phyloP scores from a whole-genome alignment of 92 coral and sea anemone genomes.

The Umimayanthus kanabou region DNA sequence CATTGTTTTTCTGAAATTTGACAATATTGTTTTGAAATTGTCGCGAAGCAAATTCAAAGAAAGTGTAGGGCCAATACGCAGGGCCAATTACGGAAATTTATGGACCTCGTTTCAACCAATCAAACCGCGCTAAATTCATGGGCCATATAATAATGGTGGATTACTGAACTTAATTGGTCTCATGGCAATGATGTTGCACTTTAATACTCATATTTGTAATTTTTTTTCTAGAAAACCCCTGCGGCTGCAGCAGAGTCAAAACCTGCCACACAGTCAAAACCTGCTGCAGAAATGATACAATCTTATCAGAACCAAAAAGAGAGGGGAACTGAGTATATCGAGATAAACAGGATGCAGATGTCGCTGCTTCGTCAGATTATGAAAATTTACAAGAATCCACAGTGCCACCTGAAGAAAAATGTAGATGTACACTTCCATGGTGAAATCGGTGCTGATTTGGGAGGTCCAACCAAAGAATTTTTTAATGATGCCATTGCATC shows the following conservation, averaged over 20 bases:
- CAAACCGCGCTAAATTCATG: not conserved
- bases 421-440: conserved; percentile 51
- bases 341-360: conserved; percentile 61
- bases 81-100: conserved; percentile 17
- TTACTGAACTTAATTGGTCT: too few relatives aligned
- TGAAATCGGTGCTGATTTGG: conserved; percentile 63
- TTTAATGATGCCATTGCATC: conserved; percentile 49
- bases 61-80: conserved; percentile 16
- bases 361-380: conserved; percentile 53
- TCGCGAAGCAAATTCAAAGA: conserved; percentile 2
- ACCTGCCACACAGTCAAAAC: too few relatives aligned
- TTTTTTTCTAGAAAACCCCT: too few relatives aligned
- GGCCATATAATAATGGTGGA: conserved; percentile 16
- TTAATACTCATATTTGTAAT: too few relatives aligned
- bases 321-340: conserved; percentile 50
- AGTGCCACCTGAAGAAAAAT: conserved; percentile 32
- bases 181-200: too few relatives aligned
- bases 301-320: conserved; percentile 32
- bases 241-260: too few relatives aligned
- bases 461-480: conserved; percentile 65
- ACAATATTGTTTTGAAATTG: conserved; percentile 1
- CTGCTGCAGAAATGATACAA: conserved; percentile 8
- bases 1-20: conserved; percentile 9
- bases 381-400: conserved; percentile 60
- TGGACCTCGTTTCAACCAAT: conserved; percentile 34